Evolutionary conservation across 2,797 vertebrate species (phyloP), one percentile per base, ranked within the genome.

Genomic region (Galagoides demidoff): DNA sequence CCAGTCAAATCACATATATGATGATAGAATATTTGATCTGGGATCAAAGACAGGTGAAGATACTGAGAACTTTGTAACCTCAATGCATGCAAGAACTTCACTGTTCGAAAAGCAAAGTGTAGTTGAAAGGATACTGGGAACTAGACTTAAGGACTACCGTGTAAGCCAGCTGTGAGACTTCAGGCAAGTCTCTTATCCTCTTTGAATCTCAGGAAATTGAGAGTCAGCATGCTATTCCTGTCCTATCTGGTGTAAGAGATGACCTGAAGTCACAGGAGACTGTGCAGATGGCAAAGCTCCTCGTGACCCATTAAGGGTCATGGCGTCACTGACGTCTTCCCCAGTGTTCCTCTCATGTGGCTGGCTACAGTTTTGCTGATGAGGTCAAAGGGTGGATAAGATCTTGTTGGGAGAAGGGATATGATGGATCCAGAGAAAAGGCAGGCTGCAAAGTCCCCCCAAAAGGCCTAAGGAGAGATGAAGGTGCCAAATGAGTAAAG

Each of bases 171-270:
- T 63, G 76, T 1, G 14, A 29, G 86, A 34, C 22, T 14, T 66
- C 2, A 70, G 39, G 29, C 14, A 13, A 34, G 66, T 10, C 22
- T 71, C 13, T 27, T 17, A 3, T 52, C 23, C 10, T 89, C 68
- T 92, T 52, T 7, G 23, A 31, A 25, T 34, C 22, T 66, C 73
- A 39, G 91, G 37, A 84, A 74, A 76, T 59, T 3, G 12, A 59
- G 43, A 64, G 16, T 20, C 20, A 16, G 19, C 20, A 31, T 25
- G n/a, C 19, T 27, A 19, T 27, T 10, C 20, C 52, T 78, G n/a
- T 14, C 61, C 49, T 9, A 13, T 13, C 13, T 63, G 55, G 37
- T 1, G 0, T 27, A 4, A 0, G 2, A 12, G 34, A 34, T 43
- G 43, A 31, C 59, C 49, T 17, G 0, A 59, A 49, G 76, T 74